Evolutionary conservation across 2,113 vertebrate genomes (phyloP).

Genomic region (Sapajus apella): DNA sequence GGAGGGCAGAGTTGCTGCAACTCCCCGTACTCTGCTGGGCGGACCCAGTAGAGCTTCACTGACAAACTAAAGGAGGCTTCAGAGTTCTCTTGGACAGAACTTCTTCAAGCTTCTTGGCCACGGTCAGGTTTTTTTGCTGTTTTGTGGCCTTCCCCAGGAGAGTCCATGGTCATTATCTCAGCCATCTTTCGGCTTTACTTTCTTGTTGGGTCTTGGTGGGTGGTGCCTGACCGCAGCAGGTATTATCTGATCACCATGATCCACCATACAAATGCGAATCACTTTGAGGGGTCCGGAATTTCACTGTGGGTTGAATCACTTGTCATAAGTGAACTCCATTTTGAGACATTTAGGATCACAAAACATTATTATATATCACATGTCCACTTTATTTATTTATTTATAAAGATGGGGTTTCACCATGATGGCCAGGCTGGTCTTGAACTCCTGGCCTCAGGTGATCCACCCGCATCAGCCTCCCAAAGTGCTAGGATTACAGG

Average conservation of each 20-base stretch:
- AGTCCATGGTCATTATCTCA: background rate
- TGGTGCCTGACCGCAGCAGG: background rate
- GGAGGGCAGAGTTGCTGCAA: too few relatives aligned
- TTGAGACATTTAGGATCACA: background rate
- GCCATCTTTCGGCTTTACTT: background rate
- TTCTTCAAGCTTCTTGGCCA: background rate
- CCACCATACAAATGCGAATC: background rate
- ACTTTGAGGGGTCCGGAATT: background rate
- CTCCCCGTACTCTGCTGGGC: too few relatives aligned
- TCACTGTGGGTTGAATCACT: background rate
- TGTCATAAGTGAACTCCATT: background rate
- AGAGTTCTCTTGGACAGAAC: background rate
- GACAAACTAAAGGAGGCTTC: background rate
- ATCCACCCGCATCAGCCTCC: too few relatives aligned
- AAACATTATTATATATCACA: background rate
- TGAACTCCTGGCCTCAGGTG: too few relatives aligned
- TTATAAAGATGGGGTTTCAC: too few relatives aligned
- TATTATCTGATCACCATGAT: background rate
- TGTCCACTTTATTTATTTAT: background rate
- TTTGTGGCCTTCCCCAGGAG: background rate
- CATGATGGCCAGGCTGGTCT: too few relatives aligned
- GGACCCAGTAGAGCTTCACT: background rate
- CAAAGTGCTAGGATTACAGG: too few relatives aligned
- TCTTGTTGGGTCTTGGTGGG: background rate
- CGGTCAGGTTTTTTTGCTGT: background rate